A percentile compares a stretch with the other conserved stretches of the same genome.
phyloP scores from a whole-genome alignment of 2,113 vertebrate genomes.

The Numida meleagris region DNA sequence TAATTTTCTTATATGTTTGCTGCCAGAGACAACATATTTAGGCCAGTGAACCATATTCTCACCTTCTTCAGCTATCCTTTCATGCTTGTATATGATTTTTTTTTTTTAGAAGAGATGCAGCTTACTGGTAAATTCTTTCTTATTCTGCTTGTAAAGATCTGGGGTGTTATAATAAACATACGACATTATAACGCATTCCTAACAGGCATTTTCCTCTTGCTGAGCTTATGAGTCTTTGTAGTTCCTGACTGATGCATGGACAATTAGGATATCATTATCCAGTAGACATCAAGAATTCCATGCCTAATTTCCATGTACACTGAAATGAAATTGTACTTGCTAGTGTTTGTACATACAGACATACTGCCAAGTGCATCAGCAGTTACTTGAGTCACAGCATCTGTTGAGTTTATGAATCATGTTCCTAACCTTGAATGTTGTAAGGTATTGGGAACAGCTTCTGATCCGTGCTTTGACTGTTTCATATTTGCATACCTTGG shows the following conservation, averaged over 20 bases:
- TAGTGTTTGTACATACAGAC: conserved; percentile 58
- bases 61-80: neutral
- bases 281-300: neutral
- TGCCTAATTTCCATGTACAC: neutral
- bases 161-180: neutral
- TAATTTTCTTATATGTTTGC: neutral
- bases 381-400: conserved; percentile 66
- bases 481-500: neutral
- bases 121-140: neutral
- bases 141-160: neutral
- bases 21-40: neutral
- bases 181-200: neutral
- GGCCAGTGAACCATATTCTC: neutral
- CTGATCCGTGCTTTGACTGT: neutral
- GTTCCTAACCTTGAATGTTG: conserved; percentile 30
- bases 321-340: conserved; percentile 41
- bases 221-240: neutral
- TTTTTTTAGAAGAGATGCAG: neutral
- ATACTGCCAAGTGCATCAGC: conserved; percentile 61
- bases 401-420: conserved; percentile 67
- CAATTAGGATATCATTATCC: neutral
- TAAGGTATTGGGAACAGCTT: conserved; percentile 33
- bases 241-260: neutral
- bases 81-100: accelerated
- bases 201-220: neutral